Conservation (phyloP, 2,888 invertebrate genomes). For the Drosophila mulleri region DNA sequence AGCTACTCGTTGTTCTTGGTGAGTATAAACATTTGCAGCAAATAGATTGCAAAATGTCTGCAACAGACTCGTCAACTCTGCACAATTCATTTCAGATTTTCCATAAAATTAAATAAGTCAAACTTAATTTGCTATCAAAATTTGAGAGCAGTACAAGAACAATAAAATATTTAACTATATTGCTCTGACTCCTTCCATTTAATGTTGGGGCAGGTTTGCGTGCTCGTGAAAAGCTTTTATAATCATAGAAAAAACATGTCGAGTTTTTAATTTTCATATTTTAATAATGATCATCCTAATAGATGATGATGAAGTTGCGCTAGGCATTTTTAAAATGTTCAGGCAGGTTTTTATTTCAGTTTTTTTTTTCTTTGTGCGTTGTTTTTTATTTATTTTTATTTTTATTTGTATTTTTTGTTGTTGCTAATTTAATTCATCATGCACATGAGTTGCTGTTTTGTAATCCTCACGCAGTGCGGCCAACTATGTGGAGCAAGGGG, state of each 20-base stretch:
- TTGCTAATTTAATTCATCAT: constrained; percentile 78
- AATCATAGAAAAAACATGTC: constrained; percentile 1
- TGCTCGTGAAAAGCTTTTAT: constrained; percentile 1
- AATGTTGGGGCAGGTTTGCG: constrained; percentile 26
- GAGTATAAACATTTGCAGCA: not conserved
- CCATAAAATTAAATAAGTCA: not conserved
- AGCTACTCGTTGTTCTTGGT: not conserved
- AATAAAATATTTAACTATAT: not conserved
- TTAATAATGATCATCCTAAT: not conserved
- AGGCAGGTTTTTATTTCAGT: constrained; percentile 13
- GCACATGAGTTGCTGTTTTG: constrained; percentile 77
- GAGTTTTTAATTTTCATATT: not conserved
- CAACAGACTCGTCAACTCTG: not conserved
- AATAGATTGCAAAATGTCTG: not conserved
- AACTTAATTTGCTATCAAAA: not conserved
- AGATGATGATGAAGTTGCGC: constrained; percentile 4
- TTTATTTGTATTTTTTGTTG: constrained; percentile 9
- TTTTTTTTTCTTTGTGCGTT: constrained; percentile 11
- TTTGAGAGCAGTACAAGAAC: not conserved
- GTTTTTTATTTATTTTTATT: constrained; percentile 8
- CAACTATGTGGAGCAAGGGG: not conserved
- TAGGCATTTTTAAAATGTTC: constrained; percentile 14
- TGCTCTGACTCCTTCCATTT: not conserved
- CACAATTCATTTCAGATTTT: not conserved
- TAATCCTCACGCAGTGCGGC: constrained; percentile 58